phyloP scores from a whole-genome alignment of 2,797 vertebrate species.

The Characodon lateralis region DNA sequence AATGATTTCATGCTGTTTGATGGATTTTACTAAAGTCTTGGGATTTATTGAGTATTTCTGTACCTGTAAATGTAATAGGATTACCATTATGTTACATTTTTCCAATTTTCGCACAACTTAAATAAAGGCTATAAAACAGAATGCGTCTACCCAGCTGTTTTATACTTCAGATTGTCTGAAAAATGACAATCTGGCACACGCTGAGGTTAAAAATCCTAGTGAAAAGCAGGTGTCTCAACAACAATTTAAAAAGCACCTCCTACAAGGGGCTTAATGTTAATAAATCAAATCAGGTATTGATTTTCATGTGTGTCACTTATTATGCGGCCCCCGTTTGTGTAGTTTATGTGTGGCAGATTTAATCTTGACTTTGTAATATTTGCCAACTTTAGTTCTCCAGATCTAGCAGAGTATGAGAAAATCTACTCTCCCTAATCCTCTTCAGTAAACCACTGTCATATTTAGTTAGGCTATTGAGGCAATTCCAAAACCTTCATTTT shows the following conservation, averaged over 20 bases:
- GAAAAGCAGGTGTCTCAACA: background rate
- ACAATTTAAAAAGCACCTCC: background rate
- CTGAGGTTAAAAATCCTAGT: background rate
- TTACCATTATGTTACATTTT: background rate
- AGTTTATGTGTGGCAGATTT: background rate
- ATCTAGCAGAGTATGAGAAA: background rate
- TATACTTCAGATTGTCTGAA: background rate
- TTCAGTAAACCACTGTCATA: too few species aligned
- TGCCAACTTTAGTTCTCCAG: background rate
- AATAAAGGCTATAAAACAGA: slow-evolving; percentile 45
- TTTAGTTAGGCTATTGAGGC: too few species aligned
- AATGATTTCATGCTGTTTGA: background rate
- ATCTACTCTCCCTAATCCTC: background rate
- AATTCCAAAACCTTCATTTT: too few species aligned
- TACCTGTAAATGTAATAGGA: background rate
- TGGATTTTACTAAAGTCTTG: background rate
- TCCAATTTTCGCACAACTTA: slow-evolving; percentile 1
- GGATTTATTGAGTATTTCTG: background rate
- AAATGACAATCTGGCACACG: background rate
- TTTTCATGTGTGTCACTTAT: background rate
- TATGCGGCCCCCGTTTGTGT: too few species aligned
- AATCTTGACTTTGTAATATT: background rate
- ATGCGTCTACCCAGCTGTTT: background rate
- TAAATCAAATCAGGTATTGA: too few species aligned
- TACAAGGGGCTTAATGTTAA: too few species aligned